Conservation (phyloP, 2,888 invertebrate species). For the Ectropis crepuscularia region DNA sequence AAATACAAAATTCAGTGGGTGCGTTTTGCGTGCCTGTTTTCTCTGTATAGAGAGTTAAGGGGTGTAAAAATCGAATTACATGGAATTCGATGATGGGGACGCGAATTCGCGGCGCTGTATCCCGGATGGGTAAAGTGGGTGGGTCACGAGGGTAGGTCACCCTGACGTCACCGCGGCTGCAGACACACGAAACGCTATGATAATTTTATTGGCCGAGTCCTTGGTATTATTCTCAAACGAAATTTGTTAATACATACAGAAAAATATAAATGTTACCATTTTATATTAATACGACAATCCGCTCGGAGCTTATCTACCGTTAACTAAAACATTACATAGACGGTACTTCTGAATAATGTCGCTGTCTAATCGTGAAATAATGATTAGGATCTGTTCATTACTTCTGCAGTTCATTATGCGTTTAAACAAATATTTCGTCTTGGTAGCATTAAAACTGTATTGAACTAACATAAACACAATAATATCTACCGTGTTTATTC, state of each 20-base stretch:
- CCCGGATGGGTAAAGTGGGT: constrained; percentile 61
- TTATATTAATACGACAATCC: background rate
- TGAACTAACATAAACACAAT: too few species aligned
- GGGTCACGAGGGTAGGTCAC: constrained; percentile 63
- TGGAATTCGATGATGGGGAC: constrained; percentile 46
- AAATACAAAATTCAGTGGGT: constrained; percentile 19
- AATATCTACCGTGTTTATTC: too few species aligned
- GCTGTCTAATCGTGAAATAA: too few species aligned
- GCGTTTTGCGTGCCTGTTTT: constrained; percentile 23
- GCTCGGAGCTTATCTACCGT: too few species aligned
- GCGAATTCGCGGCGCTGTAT: constrained; percentile 51
- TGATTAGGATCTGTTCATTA: too few species aligned
- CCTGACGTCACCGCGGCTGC: constrained; percentile 38
- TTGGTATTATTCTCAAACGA: constrained; percentile 2
- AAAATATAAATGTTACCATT: background rate
- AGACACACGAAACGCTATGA: constrained; percentile 46
- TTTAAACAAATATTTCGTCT: too few species aligned
- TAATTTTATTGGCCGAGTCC: constrained; percentile 52
- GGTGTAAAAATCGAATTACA: constrained; percentile 47
- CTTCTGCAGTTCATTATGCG: too few species aligned
- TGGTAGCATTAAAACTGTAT: too few species aligned
- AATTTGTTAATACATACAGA: background rate
- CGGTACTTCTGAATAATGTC: too few species aligned
- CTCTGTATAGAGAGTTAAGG: constrained; percentile 35
- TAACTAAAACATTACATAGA: too few species aligned